Evolutionary conservation across 2,888 invertebrate species (phyloP), one percentile per base, ranked within the genome.

Genomic region (Dysmachus trigonus): DNA sequence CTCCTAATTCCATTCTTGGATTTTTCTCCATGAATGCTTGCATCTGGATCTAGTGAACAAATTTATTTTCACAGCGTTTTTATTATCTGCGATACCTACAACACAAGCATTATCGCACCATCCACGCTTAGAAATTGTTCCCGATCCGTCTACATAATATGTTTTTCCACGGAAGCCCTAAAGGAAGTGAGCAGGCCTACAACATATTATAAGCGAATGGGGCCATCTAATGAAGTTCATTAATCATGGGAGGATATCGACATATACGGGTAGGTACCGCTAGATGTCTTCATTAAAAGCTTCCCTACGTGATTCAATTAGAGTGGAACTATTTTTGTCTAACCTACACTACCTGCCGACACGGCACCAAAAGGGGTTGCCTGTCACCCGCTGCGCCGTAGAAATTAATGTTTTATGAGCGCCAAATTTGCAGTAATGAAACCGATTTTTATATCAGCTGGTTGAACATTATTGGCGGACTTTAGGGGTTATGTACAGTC

Each of bases 201-300:
- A 27, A 41, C 15, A 41, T 13, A 41, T 2, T 13, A 13, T 41
- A 53, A 22, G 22, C 18, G 18, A 18, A 62, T 7, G 18, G 51
- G 18, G 51, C 8, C 10, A 10, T 62, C 33, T 73, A 73, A 73
- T 31, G n/a, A 73, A 73, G 31, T 73, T 18, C 33, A 73, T 73
- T 33, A 73, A 73, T 73, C 73, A 73, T 73, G n/a, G 73, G 33
- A 73, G 73, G 73, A 73, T 73, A 73, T 73, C 31, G 73, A 73
- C 15, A 6, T 30, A 33, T 10, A n/a, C n/a, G n/a, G n/a, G n/a
- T n/a, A 30, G 18, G 15, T 30, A 73, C n/a, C 2, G 33, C n/a
- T 31, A 73, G 73, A 73, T 30, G 31, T 33, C 33, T 73, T 33
- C 33, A 73, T 73, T 31, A 73, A 27, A 31, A 7, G 33, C 31